Conservation (phyloP, 2,888 invertebrate genomes). For the Leucophenga montana region DNA sequence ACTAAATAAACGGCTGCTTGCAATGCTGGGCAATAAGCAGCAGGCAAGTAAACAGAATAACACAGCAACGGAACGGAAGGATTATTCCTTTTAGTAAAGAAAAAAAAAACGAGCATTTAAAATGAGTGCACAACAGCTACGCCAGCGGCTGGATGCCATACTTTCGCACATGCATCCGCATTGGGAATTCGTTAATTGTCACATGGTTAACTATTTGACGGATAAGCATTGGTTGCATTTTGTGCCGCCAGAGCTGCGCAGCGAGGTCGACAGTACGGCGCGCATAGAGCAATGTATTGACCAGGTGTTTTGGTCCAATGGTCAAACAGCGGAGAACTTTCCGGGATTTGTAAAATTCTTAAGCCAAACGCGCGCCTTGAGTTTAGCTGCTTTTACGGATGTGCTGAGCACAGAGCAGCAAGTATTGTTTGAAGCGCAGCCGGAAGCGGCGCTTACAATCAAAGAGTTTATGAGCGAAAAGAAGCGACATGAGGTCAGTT, state of each 20-base stretch:
- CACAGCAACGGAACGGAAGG: slow-evolving; percentile 46
- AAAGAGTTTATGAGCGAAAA: slow-evolving; percentile 85
- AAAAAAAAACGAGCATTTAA: slow-evolving; percentile 21
- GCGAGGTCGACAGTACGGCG: slow-evolving; percentile 73
- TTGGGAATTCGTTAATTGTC: slow-evolving; percentile 81
- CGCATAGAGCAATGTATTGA: slow-evolving; percentile 73
- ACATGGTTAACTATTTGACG: slow-evolving; percentile 84
- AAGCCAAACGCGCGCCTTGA: slow-evolving; percentile 42
- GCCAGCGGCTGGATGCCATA: slow-evolving; percentile 74
- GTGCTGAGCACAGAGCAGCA: slow-evolving; percentile 68
- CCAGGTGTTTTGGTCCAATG: slow-evolving; percentile 74
- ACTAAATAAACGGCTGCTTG: slow-evolving; percentile 81
- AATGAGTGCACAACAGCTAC: slow-evolving; percentile 53
- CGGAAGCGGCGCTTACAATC: slow-evolving; percentile 63
- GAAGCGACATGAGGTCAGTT: slow-evolving; percentile 84
- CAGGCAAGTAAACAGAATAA: neutral
- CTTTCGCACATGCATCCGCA: slow-evolving; percentile 77
- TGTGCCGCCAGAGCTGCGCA: slow-evolving; percentile 76
- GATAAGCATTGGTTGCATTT: slow-evolving; percentile 78
- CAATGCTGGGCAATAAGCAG: slow-evolving; percentile 73
- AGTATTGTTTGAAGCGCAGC: slow-evolving; percentile 61
- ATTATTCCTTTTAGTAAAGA: slow-evolving; percentile 57
- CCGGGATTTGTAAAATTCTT: slow-evolving; percentile 51
- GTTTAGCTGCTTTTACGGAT: slow-evolving; percentile 47
- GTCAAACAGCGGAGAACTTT: slow-evolving; percentile 35